phyloP scores from a whole-genome alignment of 2,113 vertebrate species.

The Merops nubicus region DNA sequence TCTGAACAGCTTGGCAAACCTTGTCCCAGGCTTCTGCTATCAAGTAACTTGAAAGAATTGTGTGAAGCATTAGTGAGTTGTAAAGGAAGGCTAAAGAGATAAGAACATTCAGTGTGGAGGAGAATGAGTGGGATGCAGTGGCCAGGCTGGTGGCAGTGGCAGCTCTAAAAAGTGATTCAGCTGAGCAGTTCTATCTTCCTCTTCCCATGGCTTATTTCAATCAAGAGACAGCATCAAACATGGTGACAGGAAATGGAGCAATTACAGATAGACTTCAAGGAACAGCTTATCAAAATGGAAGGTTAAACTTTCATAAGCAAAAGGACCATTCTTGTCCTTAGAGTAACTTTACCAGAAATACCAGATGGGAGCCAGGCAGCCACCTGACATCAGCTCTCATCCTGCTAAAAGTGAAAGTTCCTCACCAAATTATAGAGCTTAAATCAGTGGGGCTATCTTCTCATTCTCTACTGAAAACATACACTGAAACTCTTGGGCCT shows the following conservation, averaged over 20 bases:
- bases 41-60: background rate
- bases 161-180: background rate
- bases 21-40: background rate
- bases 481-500: background rate
- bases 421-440: background rate
- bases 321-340: conserved; percentile 5
- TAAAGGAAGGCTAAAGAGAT: background rate
- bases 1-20: background rate
- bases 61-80: background rate
- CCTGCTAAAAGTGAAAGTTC: background rate
- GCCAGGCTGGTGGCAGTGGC: background rate
- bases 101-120: background rate
- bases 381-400: background rate
- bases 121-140: background rate
- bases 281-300: conserved; percentile 24
- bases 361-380: background rate
- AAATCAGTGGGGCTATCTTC: background rate
- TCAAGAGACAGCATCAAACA: conserved; percentile 24
- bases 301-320: conserved; percentile 14
- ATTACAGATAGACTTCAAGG: conserved; percentile 49
- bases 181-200: background rate
- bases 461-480: background rate
- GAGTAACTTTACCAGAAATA: conserved; percentile 16
- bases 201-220: conserved; percentile 22
- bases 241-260: conserved; percentile 46